Percentiles rank a stretch among this genome's conserved stretches.
Evolutionary conservation across 1,140 invertebrate genomes (phyloP).

Genomic region (Hylaeus anthracinus): DNA sequence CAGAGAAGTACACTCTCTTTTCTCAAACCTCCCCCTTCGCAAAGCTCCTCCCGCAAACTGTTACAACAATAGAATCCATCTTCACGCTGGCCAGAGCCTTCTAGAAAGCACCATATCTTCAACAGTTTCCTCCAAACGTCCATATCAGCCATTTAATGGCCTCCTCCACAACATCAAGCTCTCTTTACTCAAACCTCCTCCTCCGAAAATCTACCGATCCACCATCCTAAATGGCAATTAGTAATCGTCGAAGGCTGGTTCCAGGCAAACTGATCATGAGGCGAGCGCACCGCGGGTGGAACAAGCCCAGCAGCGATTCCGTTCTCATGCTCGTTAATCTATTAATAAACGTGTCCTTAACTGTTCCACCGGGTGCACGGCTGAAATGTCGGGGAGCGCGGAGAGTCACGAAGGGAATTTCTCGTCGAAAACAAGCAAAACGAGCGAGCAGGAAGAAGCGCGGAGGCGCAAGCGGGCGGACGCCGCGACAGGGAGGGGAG

Average conservation of each 20-base stretch:
- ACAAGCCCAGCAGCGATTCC: constrained; percentile 39
- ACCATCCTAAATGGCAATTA: background rate
- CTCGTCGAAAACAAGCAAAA: constrained; percentile 44
- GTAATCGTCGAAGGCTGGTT: background rate
- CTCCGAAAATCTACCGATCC: no score
- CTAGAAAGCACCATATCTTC: no score
- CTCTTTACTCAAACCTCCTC: no score
- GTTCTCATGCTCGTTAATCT: constrained; percentile 54
- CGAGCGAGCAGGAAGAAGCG: constrained; percentile 52
- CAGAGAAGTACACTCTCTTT: no score
- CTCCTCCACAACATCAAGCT: no score
- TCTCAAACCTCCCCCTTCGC: no score
- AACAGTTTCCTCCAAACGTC: no score
- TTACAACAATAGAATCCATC: no score
- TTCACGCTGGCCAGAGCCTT: no score
- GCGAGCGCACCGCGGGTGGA: constrained; percentile 4
- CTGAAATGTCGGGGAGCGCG: constrained; percentile 34
- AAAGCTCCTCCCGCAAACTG: no score
- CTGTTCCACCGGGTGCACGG: constrained; percentile 32
- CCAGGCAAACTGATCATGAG: constrained; percentile 2
- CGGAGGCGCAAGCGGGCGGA: constrained; percentile 22
- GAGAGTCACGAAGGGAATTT: constrained; percentile 51
- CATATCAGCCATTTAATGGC: no score
- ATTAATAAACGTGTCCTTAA: constrained; percentile 51
- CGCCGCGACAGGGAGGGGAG: constrained; percentile 29